These are phyloP conservation scores for Protonemura montana DNA, from an alignment of 2,888 invertebrate genomes.

Conservation along the genomic window DNA sequence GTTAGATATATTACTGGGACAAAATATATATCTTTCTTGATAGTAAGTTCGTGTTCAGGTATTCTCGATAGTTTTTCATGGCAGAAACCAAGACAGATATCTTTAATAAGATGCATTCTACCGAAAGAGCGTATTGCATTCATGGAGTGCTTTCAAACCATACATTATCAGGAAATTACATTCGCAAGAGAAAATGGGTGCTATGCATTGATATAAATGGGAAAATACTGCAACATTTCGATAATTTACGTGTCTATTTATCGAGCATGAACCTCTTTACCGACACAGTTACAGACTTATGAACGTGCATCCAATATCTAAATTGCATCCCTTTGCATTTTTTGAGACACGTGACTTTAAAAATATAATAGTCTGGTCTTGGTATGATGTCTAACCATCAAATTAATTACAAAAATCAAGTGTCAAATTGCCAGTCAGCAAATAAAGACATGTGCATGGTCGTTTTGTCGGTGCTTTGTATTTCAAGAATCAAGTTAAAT, in stretches of 20 bases:
- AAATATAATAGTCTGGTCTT: too few relatives aligned
- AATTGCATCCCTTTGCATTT: not conserved
- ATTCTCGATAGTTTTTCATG: not conserved
- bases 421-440: slow-evolving; percentile 21
- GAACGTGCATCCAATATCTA: not conserved
- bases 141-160: not conserved
- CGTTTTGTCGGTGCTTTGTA: slow-evolving; percentile 15
- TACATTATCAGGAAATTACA: not conserved
- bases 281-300: not conserved
- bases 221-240: not conserved
- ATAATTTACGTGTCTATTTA: not conserved
- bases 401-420: slow-evolving; percentile 23
- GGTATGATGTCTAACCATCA: not conserved
- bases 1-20: not conserved
- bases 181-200: not conserved
- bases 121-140: not conserved
- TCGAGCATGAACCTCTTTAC: not conserved
- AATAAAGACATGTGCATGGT: not conserved
- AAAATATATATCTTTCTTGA: not conserved
- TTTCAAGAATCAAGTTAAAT: not conserved
- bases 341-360: not conserved
- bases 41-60: not conserved
- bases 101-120: not conserved
- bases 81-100: not conserved
- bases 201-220: not conserved